Percentiles rank a stretch among this genome's conserved stretches.
Conservation (phyloP, 1,140 invertebrate species). For the Megalonaias nervosa region DNA sequence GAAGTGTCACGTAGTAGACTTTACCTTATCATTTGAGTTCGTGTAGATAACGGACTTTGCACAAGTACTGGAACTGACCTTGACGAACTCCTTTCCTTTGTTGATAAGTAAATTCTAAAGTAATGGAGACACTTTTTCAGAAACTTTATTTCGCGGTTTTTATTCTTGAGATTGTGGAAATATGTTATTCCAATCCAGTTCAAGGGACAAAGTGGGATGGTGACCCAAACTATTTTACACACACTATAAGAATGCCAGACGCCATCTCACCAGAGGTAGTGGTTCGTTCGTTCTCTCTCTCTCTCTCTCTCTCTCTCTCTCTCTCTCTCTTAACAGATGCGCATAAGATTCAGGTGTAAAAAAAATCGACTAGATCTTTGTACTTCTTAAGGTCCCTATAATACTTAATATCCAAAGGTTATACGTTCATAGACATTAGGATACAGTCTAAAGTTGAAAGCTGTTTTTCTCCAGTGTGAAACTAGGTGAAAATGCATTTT, state of each 20-base stretch:
- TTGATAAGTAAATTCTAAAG: too few relatives aligned
- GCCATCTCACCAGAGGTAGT: constrained; percentile 15
- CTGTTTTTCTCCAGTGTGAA: neutral
- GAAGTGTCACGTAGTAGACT: too few relatives aligned
- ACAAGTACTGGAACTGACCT: too few relatives aligned
- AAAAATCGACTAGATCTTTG: neutral
- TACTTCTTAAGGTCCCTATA: neutral
- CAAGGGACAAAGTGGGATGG: too few relatives aligned
- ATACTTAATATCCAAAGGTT: neutral
- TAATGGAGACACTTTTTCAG: too few relatives aligned
- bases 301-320: neutral
- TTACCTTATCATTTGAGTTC: too few relatives aligned
- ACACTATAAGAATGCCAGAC: constrained; percentile 22
- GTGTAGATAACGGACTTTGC: too few relatives aligned
- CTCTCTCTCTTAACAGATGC: too few relatives aligned
- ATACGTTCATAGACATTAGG: neutral
- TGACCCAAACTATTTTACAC: neutral
- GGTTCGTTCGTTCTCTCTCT: neutral
- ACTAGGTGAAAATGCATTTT: neutral
- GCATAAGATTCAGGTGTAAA: neutral
- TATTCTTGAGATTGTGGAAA: too few relatives aligned
- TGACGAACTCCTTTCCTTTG: too few relatives aligned
- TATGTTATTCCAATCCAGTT: too few relatives aligned
- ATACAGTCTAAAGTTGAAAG: neutral
- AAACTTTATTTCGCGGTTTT: too few relatives aligned